Evolutionary conservation across 2,888 invertebrate species (phyloP).

Genomic region (Scaptodrosophila latifasciaeformis): DNA sequence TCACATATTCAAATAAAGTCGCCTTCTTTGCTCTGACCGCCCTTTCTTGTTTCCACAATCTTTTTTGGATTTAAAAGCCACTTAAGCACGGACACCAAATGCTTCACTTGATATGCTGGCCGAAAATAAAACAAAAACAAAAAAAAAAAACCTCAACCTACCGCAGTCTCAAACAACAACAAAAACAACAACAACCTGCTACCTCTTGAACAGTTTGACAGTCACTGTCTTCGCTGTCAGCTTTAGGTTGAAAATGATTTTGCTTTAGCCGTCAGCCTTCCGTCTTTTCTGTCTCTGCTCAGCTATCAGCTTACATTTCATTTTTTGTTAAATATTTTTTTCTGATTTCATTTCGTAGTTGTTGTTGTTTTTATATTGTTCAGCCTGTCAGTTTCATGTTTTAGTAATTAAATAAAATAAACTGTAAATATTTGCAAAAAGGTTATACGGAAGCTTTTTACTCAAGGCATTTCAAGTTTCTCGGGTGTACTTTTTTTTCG

Average conservation of each 20-base stretch:
- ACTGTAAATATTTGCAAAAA: slow-evolving; percentile 65
- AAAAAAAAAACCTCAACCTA: slow-evolving; percentile 18
- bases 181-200: slow-evolving; percentile 11
- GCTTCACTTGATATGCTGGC: too few relatives aligned
- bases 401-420: slow-evolving; percentile 49
- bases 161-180: slow-evolving; percentile 1
- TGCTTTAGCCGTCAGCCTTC: too few relatives aligned
- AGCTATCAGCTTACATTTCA: slow-evolving; percentile 59
- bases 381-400: slow-evolving; percentile 23
- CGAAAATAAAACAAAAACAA: slow-evolving; percentile 19
- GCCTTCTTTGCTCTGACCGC: too few relatives aligned
- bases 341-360: too few relatives aligned
- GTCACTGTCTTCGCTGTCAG: slow-evolving; percentile 42
- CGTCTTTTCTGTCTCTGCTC: too few relatives aligned
- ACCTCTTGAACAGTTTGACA: slow-evolving; percentile 52
- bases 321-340: too few relatives aligned
- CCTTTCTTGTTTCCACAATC: too few relatives aligned
- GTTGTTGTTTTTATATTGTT: too few relatives aligned
- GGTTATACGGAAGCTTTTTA: slow-evolving; percentile 63
- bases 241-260: slow-evolving; percentile 25
- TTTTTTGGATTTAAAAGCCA: slow-evolving; percentile 48
- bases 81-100: slow-evolving; percentile 49
- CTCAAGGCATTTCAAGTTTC: background rate
- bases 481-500: slow-evolving; percentile 14
- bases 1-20: too few relatives aligned